phyloP scores from a whole-genome alignment of 1,140 invertebrate species.

The Leptinotarsa defecta region DNA sequence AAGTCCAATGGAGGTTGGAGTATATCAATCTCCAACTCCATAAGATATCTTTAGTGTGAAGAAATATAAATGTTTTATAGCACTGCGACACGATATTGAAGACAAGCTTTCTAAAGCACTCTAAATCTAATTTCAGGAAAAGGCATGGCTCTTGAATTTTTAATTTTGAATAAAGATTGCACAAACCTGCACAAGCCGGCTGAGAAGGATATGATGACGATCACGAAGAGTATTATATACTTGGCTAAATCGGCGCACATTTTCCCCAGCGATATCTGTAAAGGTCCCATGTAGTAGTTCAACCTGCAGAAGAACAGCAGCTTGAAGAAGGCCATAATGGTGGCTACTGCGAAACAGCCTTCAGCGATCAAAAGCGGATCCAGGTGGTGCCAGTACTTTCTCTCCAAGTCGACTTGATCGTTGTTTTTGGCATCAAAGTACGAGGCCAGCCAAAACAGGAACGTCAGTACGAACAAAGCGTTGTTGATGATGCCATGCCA shows the following conservation, averaged over 20 bases:
- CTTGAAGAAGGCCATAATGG: conserved; percentile 70
- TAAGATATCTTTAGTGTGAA: no score
- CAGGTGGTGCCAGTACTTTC: conserved; percentile 71
- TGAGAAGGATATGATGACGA: conserved; percentile 62
- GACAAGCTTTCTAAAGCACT: no score
- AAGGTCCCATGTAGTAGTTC: conserved; percentile 64
- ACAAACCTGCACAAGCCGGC: conserved; percentile 53
- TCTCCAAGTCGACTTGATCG: conserved; percentile 58
- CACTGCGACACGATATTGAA: no score
- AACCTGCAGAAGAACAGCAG: conserved; percentile 64
- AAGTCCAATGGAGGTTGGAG: no score
- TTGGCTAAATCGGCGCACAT: conserved; percentile 64
- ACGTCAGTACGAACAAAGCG: conserved; percentile 57
- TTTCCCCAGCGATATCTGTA: conserved; percentile 67
- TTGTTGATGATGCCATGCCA: conserved; percentile 60
- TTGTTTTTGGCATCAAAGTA: conserved; percentile 56
- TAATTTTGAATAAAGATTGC: no score
- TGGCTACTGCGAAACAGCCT: conserved; percentile 72
- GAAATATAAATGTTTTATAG: no score
- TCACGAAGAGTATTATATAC: conserved; percentile 61
- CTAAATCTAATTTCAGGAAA: no score
- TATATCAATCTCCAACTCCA: no score
- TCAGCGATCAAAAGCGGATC: conserved; percentile 75
- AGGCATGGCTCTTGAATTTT: no score
- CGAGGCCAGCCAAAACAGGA: conserved; percentile 60